These are phyloP conservation scores for Hybognathus amarus DNA, from an alignment of 2,797 vertebrate species.

Conservation along the genomic window DNA sequence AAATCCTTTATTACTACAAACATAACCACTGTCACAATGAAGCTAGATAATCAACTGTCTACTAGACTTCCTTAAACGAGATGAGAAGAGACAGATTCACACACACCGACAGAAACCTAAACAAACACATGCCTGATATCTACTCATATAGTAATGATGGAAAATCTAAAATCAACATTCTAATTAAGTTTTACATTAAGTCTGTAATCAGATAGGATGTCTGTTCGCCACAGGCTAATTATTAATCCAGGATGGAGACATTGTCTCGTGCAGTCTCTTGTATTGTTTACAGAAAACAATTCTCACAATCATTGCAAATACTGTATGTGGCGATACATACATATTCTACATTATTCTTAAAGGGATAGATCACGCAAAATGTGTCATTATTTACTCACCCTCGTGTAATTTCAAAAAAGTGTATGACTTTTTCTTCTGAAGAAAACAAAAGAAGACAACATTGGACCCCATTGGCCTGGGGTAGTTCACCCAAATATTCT, in stretches of 20 bases:
- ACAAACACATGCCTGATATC: background rate
- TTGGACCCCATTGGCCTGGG: background rate
- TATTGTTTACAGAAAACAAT: background rate
- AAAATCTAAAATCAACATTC: slow-evolving; percentile 13
- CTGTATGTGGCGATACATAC: background rate
- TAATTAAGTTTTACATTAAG: slow-evolving; percentile 21
- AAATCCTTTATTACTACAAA: slow-evolving; percentile 24
- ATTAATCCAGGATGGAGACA: slow-evolving; percentile 18
- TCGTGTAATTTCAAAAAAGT: background rate
- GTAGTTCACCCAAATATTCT: background rate
- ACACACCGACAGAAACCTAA: background rate
- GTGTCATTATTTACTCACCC: background rate
- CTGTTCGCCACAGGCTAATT: background rate
- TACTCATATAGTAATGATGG: background rate
- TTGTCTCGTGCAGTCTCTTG: background rate
- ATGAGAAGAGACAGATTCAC: background rate
- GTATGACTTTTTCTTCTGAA: background rate
- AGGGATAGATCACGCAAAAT: background rate
- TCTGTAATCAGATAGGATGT: background rate
- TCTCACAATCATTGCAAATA: background rate
- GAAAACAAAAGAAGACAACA: background rate
- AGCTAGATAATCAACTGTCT: slow-evolving; percentile 14
- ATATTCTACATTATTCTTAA: background rate
- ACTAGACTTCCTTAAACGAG: background rate
- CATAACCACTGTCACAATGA: background rate